These are phyloP conservation scores for Drosophila bocqueti DNA, from an alignment of 1,140 invertebrate species.

Conservation along the genomic window DNA sequence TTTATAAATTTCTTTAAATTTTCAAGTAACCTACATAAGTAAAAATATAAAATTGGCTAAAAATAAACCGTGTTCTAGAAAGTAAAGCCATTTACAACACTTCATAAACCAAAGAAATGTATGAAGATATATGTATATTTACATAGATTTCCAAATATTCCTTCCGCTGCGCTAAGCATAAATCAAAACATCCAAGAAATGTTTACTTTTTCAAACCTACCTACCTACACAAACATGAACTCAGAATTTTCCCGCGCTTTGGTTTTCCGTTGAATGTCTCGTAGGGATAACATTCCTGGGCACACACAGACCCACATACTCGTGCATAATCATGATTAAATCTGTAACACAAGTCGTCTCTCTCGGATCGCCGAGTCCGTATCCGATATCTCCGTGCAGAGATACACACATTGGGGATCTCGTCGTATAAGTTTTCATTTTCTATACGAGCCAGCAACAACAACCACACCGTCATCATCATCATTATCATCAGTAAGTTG, in stretches of 20 bases:
- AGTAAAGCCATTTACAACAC: too few species aligned
- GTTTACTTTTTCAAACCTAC: slow-evolving; percentile 10
- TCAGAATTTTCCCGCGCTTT: slow-evolving; percentile 35
- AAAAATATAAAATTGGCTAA: not conserved
- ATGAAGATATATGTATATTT: not conserved
- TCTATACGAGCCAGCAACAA: slow-evolving; percentile 41
- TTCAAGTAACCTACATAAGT: not conserved
- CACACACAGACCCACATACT: slow-evolving; percentile 3
- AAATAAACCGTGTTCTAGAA: too few species aligned
- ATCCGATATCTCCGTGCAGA: slow-evolving; percentile 45
- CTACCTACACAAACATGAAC: slow-evolving; percentile 1
- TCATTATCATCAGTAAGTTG: not conserved
- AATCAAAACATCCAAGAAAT: slow-evolving; percentile 34
- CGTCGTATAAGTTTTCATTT: slow-evolving; percentile 65
- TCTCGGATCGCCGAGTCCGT: slow-evolving; percentile 19
- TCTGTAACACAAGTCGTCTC: slow-evolving; percentile 46
- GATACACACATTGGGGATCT: slow-evolving; percentile 22
- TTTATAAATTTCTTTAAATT: not conserved
- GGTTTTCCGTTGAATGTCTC: slow-evolving; percentile 10
- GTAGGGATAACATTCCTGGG: slow-evolving; percentile 33
- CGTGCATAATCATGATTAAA: slow-evolving; percentile 36
- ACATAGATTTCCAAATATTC: not conserved
- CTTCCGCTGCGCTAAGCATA: slow-evolving; percentile 9
- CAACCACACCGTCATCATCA: slow-evolving; percentile 17
- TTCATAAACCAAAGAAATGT: not conserved